Evolutionary conservation across 2,113 vertebrate genomes (phyloP).

Genomic region (Mustela lutreola): DNA sequence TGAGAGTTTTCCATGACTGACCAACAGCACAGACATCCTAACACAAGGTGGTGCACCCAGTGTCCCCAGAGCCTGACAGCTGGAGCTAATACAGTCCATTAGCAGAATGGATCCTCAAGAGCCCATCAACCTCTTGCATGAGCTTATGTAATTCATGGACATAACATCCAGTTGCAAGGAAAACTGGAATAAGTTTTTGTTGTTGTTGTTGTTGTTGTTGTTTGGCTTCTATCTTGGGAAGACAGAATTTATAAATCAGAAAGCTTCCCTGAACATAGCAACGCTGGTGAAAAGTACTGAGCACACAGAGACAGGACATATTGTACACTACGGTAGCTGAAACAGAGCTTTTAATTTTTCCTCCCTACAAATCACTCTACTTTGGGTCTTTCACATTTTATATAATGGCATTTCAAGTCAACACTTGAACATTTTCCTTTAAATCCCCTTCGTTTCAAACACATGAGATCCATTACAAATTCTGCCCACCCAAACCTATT

Average conservation of each 20-base stretch:
- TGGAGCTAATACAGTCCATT: neutral
- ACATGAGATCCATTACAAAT: neutral
- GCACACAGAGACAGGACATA: neutral
- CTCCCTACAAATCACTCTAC: neutral
- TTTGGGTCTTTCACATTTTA: neutral
- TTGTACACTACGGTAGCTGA: neutral
- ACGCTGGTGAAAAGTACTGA: neutral
- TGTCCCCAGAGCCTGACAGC: rapidly evolving
- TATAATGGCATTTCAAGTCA: neutral
- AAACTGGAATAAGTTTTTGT: neutral
- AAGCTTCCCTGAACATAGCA: neutral
- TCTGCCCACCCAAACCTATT: neutral
- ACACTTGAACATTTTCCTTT: neutral
- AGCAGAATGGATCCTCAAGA: neutral
- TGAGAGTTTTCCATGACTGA: neutral
- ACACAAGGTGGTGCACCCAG: neutral
- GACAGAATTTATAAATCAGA: neutral
- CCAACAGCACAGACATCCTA: neutral
- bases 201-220: no score
- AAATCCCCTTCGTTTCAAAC: neutral
- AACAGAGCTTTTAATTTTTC: neutral
- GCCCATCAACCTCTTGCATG: neutral
- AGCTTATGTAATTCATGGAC: neutral
- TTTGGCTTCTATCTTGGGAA: neutral
- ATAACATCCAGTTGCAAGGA: neutral